Evolutionary conservation across 92 coral and sea anemone species (phyloP), one percentile per base, ranked within the genome.

Genomic region (Pocillopora meandrina): DNA sequence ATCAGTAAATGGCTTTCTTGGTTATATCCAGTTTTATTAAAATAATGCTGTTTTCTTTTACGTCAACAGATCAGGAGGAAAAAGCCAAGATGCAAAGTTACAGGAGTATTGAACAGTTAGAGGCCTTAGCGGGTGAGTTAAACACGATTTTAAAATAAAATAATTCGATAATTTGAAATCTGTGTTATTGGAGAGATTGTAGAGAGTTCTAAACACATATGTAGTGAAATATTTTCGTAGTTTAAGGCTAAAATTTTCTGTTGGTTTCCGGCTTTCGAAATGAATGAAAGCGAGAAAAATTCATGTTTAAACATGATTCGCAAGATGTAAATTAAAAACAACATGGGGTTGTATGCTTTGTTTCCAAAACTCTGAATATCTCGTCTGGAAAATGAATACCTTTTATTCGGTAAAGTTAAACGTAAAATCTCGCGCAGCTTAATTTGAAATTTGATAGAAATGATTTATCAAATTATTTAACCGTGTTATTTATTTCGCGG

Each of bases 31-130:
- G 52, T 42, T 7, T 42, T 7, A 42, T 42, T 42, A 42, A 42
- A 42, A 42, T 42, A 42, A 42, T 7, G 52, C 4, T 42, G 4
- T 42, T 42, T 42, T 42, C 52, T 42, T 42, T 42, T 42, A 7
- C 52, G 52, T 42, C 8, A 1, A 19, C 56, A 74, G 80, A 83
- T 20, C 62, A 73, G 18, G 61, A 71, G 36, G 85, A 81, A 58
- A 70, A 21, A 58, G 86, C 79, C 19, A 87, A 82, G 26, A 87
- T 87, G 91, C 91, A 74, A 2, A 84, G 88, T 55, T 84, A 84
- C 16, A 86, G 84, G 26, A 91, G 94, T 17, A 86, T 89, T 5
- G 94, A 89, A 17, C 92, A 91, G 76, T 59, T 91, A 18, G 94
- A 91, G 17, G 83, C 89, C 52, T 42, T 91, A 23, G 77, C 92